Base-by-base conservation (phyloP, 2,888 invertebrate genomes). In the Tetheella fluctuosa region DNA sequence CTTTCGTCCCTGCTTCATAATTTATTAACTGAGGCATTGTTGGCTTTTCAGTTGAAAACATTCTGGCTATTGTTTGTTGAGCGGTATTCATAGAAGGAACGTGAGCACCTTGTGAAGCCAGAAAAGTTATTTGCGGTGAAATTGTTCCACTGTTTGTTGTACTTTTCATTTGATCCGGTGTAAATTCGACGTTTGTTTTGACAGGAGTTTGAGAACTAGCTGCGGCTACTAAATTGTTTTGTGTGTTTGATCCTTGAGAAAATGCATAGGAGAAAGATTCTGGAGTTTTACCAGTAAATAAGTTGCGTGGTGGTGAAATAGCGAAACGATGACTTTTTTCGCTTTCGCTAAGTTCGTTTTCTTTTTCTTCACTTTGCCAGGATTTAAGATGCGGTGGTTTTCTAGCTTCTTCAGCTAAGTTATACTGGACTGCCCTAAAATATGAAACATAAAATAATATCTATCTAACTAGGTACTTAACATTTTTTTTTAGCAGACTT, bases 361-460 rank as follows among this genome's bases (percentile, higher is more conserved):
- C 85, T 59, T 76, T 82, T 61, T 86, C 84, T 52, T 83, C 84
- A 59, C 83, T 83, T 67, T 84, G 79, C 90, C 90, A 91, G 23
- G 81, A 79, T 72, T 83, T 88, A 48, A 84, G 67, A 57, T 89
- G 84, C 10, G 89, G 84, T 55, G 91, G 90, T 57, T 83, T 88
- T 71, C 85, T 91, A 7, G 91, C 86, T 79, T 93, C 93, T 79
- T 93, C 93, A 1, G 93, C 93, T 64, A 93, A 77, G 68, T 93
- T 93, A 62, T 90, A 90, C 62, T 93, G 93, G 42, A 93, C 83
- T 37, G 93, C 83, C 70, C 93, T 93, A 66, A 59, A 79, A 77
- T 30, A 25, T 59, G 61, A 54, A 60, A 63, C 23, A 52, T 48
- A 64, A 63, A 64, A 1, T n/a, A n/a, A n/a, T n/a, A n/a, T n/a